phyloP scores from a whole-genome alignment of 2,113 vertebrate genomes.

The Paracanthobrama guichenoti region DNA sequence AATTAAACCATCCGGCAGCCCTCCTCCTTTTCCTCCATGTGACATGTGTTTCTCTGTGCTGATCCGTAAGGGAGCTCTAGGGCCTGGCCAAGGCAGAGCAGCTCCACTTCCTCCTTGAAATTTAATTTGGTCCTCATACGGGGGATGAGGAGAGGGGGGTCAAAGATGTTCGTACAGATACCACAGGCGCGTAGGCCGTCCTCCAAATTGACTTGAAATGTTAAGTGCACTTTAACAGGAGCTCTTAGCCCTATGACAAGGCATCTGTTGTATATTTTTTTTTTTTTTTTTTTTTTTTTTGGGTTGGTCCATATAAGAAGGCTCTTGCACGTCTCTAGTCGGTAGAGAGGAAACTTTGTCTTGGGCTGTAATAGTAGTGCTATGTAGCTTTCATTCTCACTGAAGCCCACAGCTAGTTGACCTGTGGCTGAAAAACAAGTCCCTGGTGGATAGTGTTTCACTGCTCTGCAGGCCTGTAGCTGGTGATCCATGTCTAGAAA shows the following conservation, averaged over 20 bases:
- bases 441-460: conserved; percentile 76
- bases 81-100: conserved; percentile 48
- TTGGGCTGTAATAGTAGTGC: conserved; percentile 64
- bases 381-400: conserved; percentile 63
- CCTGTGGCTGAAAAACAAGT: conserved; percentile 76
- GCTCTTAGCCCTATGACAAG: conserved; percentile 50
- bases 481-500: conserved; percentile 74
- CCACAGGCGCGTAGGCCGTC: conserved; percentile 38
- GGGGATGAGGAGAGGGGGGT: conserved; percentile 40
- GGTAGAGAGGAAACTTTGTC: conserved; percentile 57
- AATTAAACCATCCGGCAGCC: conserved; percentile 67
- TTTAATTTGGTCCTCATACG: conserved; percentile 62
- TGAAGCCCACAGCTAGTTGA: conserved; percentile 72
- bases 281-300: conserved; percentile 28
- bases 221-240: conserved; percentile 57
- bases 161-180: conserved; percentile 59
- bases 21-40: conserved; percentile 48
- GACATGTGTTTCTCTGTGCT: conserved; percentile 62
- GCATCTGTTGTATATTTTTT: conserved; percentile 44
- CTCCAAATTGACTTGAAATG: conserved; percentile 55
- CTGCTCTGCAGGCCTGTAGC: conserved; percentile 72
- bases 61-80: conserved; percentile 54
- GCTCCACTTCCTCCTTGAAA: conserved; percentile 65
- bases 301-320: conserved; percentile 16
- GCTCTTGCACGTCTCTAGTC: conserved; percentile 40